Conservation (phyloP, 2,888 invertebrate genomes). For the Drymonia ruficornis region DNA sequence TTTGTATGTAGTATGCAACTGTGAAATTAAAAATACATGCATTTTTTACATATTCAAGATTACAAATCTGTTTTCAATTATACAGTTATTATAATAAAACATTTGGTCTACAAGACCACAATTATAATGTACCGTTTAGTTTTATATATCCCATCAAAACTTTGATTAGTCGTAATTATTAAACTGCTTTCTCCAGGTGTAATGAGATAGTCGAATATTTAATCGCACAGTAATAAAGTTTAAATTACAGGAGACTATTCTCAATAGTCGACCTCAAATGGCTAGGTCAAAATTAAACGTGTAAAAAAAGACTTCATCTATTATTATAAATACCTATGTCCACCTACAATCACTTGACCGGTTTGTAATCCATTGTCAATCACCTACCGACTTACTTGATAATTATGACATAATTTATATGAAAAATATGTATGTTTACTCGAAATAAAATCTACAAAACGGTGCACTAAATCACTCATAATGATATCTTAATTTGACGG, state of each 20-base stretch:
- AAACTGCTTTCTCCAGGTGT: too few relatives aligned
- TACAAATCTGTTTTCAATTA: neutral
- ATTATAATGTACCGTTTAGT: constrained; percentile 1
- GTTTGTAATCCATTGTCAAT: too few relatives aligned
- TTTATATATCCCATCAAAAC: neutral
- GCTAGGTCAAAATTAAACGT: too few relatives aligned
- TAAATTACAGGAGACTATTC: too few relatives aligned
- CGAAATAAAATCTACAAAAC: neutral
- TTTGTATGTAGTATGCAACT: too few relatives aligned
- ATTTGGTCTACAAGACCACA: neutral
- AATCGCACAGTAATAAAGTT: too few relatives aligned
- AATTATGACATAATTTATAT: constrained; percentile 9
- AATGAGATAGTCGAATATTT: too few relatives aligned
- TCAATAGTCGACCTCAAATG: too few relatives aligned
- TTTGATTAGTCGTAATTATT: too few relatives aligned
- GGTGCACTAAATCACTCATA: constrained; percentile 5
- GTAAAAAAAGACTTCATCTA: neutral
- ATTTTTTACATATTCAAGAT: neutral
- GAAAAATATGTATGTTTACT: constrained; percentile 6
- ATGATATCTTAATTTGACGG: constrained; percentile 5
- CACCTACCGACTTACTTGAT: constrained; percentile 16
- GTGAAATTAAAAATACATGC: too few relatives aligned
- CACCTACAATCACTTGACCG: constrained; percentile 28
- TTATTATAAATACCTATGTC: constrained; percentile 21
- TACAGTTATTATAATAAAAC: neutral